These are phyloP conservation scores for Lepidurus arcticus DNA, from an alignment of 1,140 invertebrate species.

Conservation along the genomic window DNA sequence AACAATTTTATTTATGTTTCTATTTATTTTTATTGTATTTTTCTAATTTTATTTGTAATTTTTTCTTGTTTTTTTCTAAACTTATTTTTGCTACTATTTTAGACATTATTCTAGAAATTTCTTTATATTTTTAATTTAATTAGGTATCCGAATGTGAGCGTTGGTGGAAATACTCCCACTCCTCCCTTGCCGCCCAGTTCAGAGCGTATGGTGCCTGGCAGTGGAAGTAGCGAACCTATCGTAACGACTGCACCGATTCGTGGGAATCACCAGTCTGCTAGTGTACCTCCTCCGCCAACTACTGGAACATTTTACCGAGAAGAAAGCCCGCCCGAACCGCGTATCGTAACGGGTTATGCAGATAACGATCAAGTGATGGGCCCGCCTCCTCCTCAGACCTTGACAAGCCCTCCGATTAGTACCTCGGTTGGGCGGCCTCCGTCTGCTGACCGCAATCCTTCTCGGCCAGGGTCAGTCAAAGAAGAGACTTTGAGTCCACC, in stretches of 20 bases:
- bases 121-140: background rate
- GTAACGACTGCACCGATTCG: background rate
- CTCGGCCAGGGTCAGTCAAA: conserved; percentile 15
- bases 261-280: background rate
- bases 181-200: conserved; percentile 30
- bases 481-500: conserved; percentile 38
- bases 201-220: conserved; percentile 31
- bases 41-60: background rate
- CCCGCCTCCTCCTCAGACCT: background rate
- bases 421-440: conserved; percentile 23
- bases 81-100: background rate
- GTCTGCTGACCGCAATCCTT: conserved; percentile 18
- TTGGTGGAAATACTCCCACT: background rate
- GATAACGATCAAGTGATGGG: conserved; percentile 34
- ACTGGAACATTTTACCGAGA: background rate
- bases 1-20: background rate
- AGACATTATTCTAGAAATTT: background rate
- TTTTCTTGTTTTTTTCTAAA: background rate
- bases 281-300: background rate
- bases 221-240: background rate
- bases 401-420: background rate
- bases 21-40: background rate
- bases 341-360: conserved; percentile 41
- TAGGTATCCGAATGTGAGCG: background rate
- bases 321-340: conserved; percentile 38